Evolutionary conservation across 2,113 vertebrate species (phyloP).

Genomic region (Bothrops jararaca): DNA sequence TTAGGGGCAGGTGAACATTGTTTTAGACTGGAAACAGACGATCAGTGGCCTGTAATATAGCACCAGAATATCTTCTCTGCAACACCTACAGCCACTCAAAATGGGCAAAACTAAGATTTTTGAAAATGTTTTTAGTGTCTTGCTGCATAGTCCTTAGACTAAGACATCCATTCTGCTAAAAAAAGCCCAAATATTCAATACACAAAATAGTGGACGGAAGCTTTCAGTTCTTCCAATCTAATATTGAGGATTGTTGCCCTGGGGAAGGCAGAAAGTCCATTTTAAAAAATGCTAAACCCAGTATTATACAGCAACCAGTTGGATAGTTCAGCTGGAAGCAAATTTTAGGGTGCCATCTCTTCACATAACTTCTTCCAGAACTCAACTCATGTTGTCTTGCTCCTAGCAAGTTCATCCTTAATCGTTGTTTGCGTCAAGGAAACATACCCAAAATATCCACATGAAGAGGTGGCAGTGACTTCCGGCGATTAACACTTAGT

Average conservation of each 20-base stretch:
- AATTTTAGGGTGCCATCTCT: not conserved
- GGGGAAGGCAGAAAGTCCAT: not conserved
- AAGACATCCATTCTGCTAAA: not conserved
- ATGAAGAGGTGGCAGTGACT: slow-evolving; percentile 45
- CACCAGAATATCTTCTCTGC: not conserved
- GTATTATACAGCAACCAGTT: not conserved
- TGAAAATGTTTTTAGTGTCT: not conserved
- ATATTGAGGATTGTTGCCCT: not conserved
- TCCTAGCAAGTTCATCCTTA: accelerated
- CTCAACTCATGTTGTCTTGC: not conserved
- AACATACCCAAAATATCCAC: not conserved
- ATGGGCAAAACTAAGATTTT: not conserved
- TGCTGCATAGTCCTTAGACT: not conserved
- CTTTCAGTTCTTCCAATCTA: not conserved
- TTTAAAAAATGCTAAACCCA: not conserved
- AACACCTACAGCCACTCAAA: not conserved
- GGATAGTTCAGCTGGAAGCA: not conserved
- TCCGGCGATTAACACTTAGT: not conserved
- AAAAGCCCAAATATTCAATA: not conserved
- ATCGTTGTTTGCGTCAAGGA: accelerated
- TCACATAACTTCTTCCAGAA: not conserved
- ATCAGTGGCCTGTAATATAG: not conserved
- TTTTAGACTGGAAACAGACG: not conserved
- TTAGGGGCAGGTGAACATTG: not conserved
- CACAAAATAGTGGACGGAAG: not conserved